Evolutionary conservation across 2,113 vertebrate genomes (phyloP).

Genomic region (Mixornis gularis): DNA sequence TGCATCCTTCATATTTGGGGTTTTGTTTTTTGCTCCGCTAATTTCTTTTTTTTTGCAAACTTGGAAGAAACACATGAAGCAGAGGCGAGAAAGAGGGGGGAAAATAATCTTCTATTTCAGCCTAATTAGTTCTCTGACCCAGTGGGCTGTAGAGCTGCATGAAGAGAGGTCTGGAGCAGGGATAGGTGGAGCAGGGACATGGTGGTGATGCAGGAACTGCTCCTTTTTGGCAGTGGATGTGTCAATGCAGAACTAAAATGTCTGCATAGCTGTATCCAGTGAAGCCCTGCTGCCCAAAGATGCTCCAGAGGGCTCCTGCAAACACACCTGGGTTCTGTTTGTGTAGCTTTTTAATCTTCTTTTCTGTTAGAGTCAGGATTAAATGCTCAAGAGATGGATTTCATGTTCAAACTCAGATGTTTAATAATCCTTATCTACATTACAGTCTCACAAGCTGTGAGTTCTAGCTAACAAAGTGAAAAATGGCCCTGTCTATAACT

Average conservation of each 20-base stretch:
- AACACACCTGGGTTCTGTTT: background rate
- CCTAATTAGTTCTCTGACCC: background rate
- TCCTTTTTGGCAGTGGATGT: background rate
- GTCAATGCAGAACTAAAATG: accelerated
- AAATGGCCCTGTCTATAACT: no score
- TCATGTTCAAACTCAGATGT: no score
- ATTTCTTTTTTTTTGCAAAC: background rate
- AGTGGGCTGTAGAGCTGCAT: background rate
- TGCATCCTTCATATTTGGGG: background rate
- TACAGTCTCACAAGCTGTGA: no score
- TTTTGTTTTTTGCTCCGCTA: background rate
- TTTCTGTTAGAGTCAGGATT: no score
- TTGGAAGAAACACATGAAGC: background rate
- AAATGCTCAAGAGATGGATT: no score
- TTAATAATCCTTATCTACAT: no score
- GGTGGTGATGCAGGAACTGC: background rate
- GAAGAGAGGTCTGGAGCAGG: background rate
- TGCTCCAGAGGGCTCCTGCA: background rate
- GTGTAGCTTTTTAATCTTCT: no score
- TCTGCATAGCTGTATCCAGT: background rate
- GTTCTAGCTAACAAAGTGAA: no score
- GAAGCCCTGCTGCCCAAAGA: background rate
- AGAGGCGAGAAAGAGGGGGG: background rate
- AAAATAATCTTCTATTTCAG: background rate
- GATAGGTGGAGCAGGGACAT: background rate